Evolutionary conservation across 1,140 invertebrate genomes (phyloP), one percentile per base, ranked within the genome.

Genomic region (Lycorma delicatula): DNA sequence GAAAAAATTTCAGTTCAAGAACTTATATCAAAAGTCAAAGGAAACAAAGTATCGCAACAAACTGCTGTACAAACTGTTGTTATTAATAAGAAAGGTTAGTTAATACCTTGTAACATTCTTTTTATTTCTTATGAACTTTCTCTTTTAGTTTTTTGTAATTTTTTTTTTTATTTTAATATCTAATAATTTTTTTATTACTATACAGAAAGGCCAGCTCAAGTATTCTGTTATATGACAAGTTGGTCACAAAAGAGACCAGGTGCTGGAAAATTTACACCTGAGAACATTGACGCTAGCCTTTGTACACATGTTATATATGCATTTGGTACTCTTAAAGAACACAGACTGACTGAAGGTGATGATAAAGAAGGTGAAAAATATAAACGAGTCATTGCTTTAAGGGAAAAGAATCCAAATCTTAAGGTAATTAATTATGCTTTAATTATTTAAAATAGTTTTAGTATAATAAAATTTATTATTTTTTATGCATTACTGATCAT

Each of bases 291-390:
- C 68, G 75, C 91, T 0, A 80, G 71, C 20, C 82, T 96, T 0
- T 98, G 94, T 70, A 96, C 91, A 0, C 93, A 97, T 71, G 75
- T 97, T 16, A 86, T 97, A 23, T 97, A 91, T 68, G 91, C 93
- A 2, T 97, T 97, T 70, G 92, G 91, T 0, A 89, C 89, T 0
- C 74, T 93, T 5, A 89, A 89, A 68, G 88, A 92, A 64, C 82
- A 90, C 71, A 83, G 87, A 68, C 73, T 94, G 1, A 76, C 84
- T 0, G 84, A 83, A 48, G 86, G 87, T 1, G 87, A 90, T 61
- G 89, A 92, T 65, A 64, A 62, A 28, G 64, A 66, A 51, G 77
- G 77, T 1, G 90, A 91, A 64, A 88, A 89, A 74, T 95, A 93
- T 65, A 83, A 89, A 44, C 81, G 85, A 63, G 79, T 95, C 6